Conservation (phyloP, 2,888 invertebrate species). For the Chrysina gloriosa region DNA sequence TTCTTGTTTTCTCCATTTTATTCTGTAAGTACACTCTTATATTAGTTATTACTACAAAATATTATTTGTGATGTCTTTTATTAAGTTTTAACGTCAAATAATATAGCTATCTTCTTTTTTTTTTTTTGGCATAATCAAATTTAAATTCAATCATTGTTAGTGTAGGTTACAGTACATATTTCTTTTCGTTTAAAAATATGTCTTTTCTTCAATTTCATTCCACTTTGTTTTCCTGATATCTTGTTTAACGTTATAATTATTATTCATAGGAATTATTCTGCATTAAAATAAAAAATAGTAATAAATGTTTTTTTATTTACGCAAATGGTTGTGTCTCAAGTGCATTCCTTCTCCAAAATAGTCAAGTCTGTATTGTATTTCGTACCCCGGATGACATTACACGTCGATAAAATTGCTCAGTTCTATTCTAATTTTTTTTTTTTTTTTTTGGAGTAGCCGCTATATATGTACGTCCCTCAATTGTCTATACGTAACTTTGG, state of each 20-base stretch:
- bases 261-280: slow-evolving; percentile 38
- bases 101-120: neutral
- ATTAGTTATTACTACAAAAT: slow-evolving; percentile 16
- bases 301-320: too few relatives aligned
- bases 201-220: slow-evolving; percentile 43
- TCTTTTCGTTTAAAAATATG: slow-evolving; percentile 26
- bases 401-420: too few relatives aligned
- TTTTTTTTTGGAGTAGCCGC: too few relatives aligned
- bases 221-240: slow-evolving; percentile 38
- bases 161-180: slow-evolving; percentile 27
- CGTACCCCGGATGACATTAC: too few relatives aligned
- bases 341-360: too few relatives aligned
- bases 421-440: too few relatives aligned
- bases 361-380: too few relatives aligned
- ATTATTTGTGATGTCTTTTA: slow-evolving; percentile 24
- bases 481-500: too few relatives aligned
- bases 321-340: too few relatives aligned
- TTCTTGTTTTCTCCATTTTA: slow-evolving; percentile 37
- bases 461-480: too few relatives aligned
- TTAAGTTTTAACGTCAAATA: neutral
- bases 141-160: neutral
- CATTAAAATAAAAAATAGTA: slow-evolving; percentile 37
- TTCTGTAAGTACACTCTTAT: slow-evolving; percentile 22
- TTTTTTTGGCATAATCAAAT: slow-evolving; percentile 11
- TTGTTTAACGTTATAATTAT: slow-evolving; percentile 37